Evolutionary conservation across 1,140 invertebrate species (phyloP).

Genomic region (Mamestra configurata): DNA sequence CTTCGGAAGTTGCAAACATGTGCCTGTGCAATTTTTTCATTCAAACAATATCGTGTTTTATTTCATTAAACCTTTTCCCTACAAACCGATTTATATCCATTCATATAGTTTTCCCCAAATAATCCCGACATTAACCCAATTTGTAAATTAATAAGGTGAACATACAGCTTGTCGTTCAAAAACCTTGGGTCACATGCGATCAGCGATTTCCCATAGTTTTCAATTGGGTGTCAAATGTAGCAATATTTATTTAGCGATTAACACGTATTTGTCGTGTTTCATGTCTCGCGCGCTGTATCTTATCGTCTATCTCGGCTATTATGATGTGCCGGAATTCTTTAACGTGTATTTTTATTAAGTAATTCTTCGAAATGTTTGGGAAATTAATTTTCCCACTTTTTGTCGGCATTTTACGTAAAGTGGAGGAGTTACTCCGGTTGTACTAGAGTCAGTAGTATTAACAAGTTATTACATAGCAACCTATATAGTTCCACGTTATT

Average conservation of each 20-base stretch:
- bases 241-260: slow-evolving; percentile 1
- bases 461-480: background rate
- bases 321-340: background rate
- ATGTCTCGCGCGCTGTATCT: slow-evolving; percentile 5
- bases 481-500: background rate
- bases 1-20: no score
- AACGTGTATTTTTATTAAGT: slow-evolving; percentile 1
- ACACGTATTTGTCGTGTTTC: background rate
- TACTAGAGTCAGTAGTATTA: background rate
- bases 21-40: no score
- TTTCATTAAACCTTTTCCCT: no score
- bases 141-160: background rate
- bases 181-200: background rate
- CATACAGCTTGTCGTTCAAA: background rate
- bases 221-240: background rate
- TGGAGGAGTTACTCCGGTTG: background rate
- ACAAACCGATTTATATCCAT: no score
- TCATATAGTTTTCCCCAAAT: background rate
- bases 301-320: slow-evolving; percentile 15
- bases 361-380: slow-evolving; percentile 1
- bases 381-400: background rate
- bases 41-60: no score
- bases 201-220: background rate
- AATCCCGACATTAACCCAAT: background rate
- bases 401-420: background rate